Conservation (phyloP, 1,140 invertebrate species). For the Trachelipus rathkii region DNA sequence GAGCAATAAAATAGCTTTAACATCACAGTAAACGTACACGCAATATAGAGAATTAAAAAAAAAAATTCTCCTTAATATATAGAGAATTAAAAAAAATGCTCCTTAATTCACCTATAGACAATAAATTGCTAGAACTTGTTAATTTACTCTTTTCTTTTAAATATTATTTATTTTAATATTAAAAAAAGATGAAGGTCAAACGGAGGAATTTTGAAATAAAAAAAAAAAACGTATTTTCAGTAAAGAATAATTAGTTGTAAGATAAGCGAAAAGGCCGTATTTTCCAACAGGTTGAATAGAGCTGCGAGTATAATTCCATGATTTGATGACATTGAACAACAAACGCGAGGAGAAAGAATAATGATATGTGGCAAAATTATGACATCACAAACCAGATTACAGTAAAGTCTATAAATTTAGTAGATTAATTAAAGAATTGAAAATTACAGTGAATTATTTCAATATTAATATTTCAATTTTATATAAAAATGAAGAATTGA, state of each 20-base stretch:
- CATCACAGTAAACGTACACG: no score
- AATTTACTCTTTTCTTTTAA: no score
- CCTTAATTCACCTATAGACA: no score
- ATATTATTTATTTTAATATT: no score
- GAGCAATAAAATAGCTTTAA: no score
- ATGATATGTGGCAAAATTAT: not conserved
- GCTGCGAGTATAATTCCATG: not conserved
- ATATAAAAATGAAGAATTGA: not conserved
- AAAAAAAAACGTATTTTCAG: no score
- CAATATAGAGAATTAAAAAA: no score
- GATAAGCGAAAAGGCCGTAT: not conserved
- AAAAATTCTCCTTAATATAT: no score
- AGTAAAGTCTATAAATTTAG: not conserved
- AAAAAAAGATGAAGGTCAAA: no score
- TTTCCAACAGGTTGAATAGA: slow-evolving; percentile 2
- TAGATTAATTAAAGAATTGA: not conserved
- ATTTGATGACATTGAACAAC: not conserved
- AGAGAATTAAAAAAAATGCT: no score
- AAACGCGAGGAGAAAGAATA: not conserved
- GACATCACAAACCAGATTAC: not conserved
- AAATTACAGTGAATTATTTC: not conserved
- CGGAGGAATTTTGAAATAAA: no score
- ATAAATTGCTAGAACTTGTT: no score
- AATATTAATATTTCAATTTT: not conserved
- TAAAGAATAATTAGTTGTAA: not conserved